Base-by-base conservation (phyloP, 2,797 vertebrate genomes). In the Synanceia verrucosa region DNA sequence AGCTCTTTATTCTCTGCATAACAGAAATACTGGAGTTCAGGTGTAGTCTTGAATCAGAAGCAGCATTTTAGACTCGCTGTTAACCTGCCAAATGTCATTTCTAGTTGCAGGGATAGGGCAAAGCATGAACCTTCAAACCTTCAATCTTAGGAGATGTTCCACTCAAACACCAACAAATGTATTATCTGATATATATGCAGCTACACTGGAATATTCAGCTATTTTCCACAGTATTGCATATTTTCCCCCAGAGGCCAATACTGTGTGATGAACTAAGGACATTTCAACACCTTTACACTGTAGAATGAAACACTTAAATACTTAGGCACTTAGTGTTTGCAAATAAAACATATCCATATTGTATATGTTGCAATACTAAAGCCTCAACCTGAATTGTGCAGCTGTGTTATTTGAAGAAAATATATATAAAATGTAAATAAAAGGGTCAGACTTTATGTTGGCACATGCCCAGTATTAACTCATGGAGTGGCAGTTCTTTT, bases 251-350 rank as follows among this genome's bases (percentile, higher is more conserved):
- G 63, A 81, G 68, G 33, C 63, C 63, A 50, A 41, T 53, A 23
- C 41, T 28, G 43, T 4, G 39, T 3, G 9, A n/a, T 53, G 28
- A 80, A 44, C 67, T 87, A 82, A 80, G 64, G 74, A 83, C 43
- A 58, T 73, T 79, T n/a, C 13, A 21, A 51, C 59, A 44, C 69
- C 63, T 80, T 76, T 73, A 70, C n/a, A n/a, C n/a, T n/a, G n/a
- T n/a, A n/a, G n/a, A n/a, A n/a, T n/a, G n/a, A n/a, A n/a, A n/a
- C n/a, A n/a, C n/a, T n/a, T n/a, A n/a, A n/a, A n/a, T n/a, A n/a
- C n/a, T n/a, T n/a, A n/a, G n/a, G n/a, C n/a, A n/a, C n/a, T n/a
- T n/a, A n/a, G n/a, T n/a, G n/a, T n/a, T n/a, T n/a, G n/a, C n/a
- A n/a, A n/a, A n/a, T n/a, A n/a, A n/a, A n/a, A n/a, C n/a, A n/a